phyloP scores from a whole-genome alignment of 2,797 vertebrate species.

The Typhlichthys subterraneus region DNA sequence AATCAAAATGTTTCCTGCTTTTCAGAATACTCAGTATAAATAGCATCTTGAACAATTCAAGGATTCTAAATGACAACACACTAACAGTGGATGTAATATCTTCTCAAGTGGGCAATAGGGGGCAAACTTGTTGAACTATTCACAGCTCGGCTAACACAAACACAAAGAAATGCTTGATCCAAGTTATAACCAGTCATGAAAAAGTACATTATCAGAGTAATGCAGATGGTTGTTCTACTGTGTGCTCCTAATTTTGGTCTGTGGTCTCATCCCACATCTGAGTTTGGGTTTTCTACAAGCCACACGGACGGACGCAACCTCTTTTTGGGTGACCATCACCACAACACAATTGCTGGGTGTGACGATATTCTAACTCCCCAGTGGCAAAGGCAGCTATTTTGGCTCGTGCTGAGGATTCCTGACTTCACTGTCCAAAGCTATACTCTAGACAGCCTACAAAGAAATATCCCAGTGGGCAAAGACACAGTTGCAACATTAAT shows the following conservation, averaged over 20 bases:
- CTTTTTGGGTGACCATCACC: slow-evolving; percentile 60
- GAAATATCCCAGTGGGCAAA: slow-evolving; percentile 11
- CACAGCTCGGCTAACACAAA: slow-evolving; percentile 6
- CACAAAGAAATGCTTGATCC: slow-evolving; percentile 22
- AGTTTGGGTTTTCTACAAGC: slow-evolving; percentile 68
- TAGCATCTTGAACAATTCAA: slow-evolving; percentile 73
- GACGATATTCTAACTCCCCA: slow-evolving; percentile 49
- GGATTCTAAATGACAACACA: slow-evolving; percentile 59
- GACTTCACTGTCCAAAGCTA: slow-evolving; percentile 24
- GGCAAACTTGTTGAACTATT: slow-evolving; percentile 44
- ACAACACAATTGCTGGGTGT: slow-evolving; percentile 71
- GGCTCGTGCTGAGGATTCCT: slow-evolving; percentile 33
- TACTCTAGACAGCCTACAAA: slow-evolving; percentile 12
- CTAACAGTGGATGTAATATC: slow-evolving; percentile 41
- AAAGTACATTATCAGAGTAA: slow-evolving; percentile 40
- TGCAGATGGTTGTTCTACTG: slow-evolving; percentile 40
- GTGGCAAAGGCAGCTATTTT: slow-evolving; percentile 58
- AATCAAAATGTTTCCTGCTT: slow-evolving; percentile 76
- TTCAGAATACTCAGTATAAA: slow-evolving; percentile 63
- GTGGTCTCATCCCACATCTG: slow-evolving; percentile 65
- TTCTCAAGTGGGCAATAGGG: slow-evolving; percentile 52
- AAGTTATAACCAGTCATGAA: slow-evolving; percentile 10
- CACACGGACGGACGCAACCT: slow-evolving; percentile 58
- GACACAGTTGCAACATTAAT: neutral
- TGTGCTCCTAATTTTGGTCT: slow-evolving; percentile 67